A percentile compares a stretch with the other conserved stretches of the same genome.
These are phyloP conservation scores for Drosophila pseudoobscura DNA, from an alignment of 1,140 invertebrate species.

Conservation along the genomic window DNA sequence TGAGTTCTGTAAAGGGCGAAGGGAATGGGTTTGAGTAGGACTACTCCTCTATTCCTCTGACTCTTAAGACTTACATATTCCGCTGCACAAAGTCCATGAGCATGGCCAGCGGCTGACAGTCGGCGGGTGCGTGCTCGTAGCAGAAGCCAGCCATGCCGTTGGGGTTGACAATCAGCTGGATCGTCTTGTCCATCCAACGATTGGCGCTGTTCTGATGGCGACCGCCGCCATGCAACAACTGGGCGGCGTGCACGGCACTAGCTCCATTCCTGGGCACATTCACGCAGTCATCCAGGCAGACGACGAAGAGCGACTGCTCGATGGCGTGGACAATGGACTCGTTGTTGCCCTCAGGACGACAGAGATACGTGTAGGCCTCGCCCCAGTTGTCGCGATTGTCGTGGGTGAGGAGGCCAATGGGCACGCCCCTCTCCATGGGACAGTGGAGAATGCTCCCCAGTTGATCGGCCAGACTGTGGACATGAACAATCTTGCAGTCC, in stretches of 20 bases:
- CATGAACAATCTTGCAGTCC: conserved; percentile 78
- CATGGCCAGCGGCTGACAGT: conserved; percentile 93
- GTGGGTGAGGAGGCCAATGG: conserved; percentile 92
- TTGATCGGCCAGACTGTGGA: conserved; percentile 24
- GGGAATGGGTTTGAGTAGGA: no score
- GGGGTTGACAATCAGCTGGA: conserved; percentile 92
- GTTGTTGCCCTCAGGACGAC: conserved; percentile 86
- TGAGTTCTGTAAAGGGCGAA: conserved; percentile 3
- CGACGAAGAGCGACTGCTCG: conserved; percentile 90
- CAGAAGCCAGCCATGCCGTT: conserved; percentile 93
- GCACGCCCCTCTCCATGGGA: conserved; percentile 80
- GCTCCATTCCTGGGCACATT: conserved; percentile 72
- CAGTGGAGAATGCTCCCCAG: conserved; percentile 85
- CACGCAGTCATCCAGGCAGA: conserved; percentile 90
- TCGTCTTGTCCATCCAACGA: conserved; percentile 95
- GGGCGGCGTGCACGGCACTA: conserved; percentile 84
- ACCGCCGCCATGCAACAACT: conserved; percentile 89
- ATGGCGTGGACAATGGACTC: conserved; percentile 85
- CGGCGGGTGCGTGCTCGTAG: conserved; percentile 96
- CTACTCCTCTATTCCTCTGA: no score
- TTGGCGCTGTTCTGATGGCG: conserved; percentile 88
- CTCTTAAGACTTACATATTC: conserved; percentile 51
- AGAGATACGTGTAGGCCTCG: conserved; percentile 86
- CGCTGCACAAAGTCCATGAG: conserved; percentile 91
- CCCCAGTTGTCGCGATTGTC: conserved; percentile 93